These are phyloP conservation scores for Paedocypris sp. DNA, from an alignment of 2,113 vertebrate genomes.

Conservation along the genomic window DNA sequence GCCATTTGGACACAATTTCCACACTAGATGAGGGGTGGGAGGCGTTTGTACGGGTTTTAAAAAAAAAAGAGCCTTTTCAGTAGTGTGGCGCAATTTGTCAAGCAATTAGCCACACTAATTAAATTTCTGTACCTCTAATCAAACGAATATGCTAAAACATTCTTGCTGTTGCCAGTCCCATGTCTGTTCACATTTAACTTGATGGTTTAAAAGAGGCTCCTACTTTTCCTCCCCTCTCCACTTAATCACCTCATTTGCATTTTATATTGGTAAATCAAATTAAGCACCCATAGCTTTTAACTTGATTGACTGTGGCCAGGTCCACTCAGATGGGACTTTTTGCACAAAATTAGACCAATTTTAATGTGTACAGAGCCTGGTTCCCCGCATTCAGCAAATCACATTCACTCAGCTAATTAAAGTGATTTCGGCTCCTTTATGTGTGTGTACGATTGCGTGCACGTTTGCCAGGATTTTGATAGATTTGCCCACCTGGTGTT, in stretches of 20 bases:
- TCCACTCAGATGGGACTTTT: slow-evolving; percentile 94
- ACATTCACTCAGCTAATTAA: slow-evolving; percentile 99
- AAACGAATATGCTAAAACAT: slow-evolving; percentile 98
- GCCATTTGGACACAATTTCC: slow-evolving; percentile 77
- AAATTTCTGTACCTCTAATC: slow-evolving; percentile 96
- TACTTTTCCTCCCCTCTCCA: slow-evolving; percentile 89
- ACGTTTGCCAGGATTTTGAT: slow-evolving; percentile 66
- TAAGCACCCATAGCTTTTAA: slow-evolving; percentile 99
- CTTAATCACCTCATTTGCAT: slow-evolving; percentile 99
- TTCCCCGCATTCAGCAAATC: slow-evolving; percentile 81
- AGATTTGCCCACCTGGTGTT: slow-evolving; percentile 86
- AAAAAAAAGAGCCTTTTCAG: slow-evolving; percentile 72
- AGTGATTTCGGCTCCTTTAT: slow-evolving; percentile 69
- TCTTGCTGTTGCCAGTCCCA: slow-evolving; percentile 84
- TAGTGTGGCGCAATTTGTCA: slow-evolving; percentile 90
- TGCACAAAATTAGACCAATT: slow-evolving; percentile 98
- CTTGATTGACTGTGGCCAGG: slow-evolving; percentile 98
- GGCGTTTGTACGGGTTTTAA: slow-evolving; percentile 51
- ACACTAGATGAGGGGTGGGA: slow-evolving; percentile 56
- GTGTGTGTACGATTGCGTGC: slow-evolving; percentile 42
- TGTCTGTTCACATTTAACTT: slow-evolving; percentile 97
- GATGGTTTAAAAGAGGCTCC: slow-evolving; percentile 94
- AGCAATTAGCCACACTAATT: slow-evolving; percentile 94
- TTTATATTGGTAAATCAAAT: slow-evolving; percentile 99
- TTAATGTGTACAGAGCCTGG: slow-evolving; percentile 82